phyloP scores from a whole-genome alignment of 2,888 invertebrate genomes.

The Mystacides longicornis region DNA sequence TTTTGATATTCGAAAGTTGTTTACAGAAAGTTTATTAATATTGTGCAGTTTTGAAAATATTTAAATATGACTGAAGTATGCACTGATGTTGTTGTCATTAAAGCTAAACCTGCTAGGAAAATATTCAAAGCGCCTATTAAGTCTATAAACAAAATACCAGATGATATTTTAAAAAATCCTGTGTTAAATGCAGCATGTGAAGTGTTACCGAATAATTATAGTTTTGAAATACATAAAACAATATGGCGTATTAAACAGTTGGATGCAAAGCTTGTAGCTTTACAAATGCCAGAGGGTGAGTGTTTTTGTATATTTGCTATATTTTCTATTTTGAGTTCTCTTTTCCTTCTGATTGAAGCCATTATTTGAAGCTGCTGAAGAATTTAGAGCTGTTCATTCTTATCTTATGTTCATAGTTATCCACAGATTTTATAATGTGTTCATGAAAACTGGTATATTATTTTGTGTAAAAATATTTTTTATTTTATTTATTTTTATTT shows the following conservation, averaged over 20 bases:
- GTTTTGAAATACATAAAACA: conserved; percentile 96
- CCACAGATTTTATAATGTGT: too few relatives aligned
- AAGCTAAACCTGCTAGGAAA: conserved; percentile 72
- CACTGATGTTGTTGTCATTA: conserved; percentile 54
- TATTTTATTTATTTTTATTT: too few relatives aligned
- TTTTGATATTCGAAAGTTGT: background rate
- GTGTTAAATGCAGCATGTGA: conserved; percentile 64
- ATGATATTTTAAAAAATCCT: conserved; percentile 68
- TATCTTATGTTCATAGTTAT: too few relatives aligned
- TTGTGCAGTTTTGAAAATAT: background rate
- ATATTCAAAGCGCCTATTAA: conserved; percentile 68
- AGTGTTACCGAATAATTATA: conserved; percentile 86
- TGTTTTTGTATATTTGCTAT: too few relatives aligned
- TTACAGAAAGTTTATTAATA: background rate
- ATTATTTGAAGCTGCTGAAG: too few relatives aligned
- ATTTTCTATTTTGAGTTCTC: too few relatives aligned
- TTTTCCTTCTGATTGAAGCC: too few relatives aligned
- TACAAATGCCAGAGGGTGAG: conserved; percentile 92
- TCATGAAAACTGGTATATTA: too few relatives aligned
- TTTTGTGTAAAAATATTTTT: too few relatives aligned
- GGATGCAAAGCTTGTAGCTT: conserved; percentile 80
- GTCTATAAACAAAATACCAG: conserved; percentile 70
- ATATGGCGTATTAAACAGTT: conserved; percentile 88
- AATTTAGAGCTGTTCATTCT: too few relatives aligned
- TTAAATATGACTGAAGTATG: conserved; percentile 13